Base-by-base conservation (phyloP, 2,797 vertebrate species). In the Oreochromis mossambicus region DNA sequence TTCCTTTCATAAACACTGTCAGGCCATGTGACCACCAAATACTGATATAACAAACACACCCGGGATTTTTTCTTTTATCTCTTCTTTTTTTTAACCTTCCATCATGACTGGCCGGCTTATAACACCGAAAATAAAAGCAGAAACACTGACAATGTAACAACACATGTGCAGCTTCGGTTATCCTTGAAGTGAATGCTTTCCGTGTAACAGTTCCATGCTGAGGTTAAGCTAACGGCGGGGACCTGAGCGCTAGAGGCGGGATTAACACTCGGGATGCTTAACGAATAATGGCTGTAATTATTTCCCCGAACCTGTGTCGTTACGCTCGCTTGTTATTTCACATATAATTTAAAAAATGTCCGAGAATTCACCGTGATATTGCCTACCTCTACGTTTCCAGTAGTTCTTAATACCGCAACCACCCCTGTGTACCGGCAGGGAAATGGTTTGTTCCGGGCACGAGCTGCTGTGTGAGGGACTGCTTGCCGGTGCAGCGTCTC, bases 301-400 rank as follows among this genome's bases (percentile, higher is more conserved):
- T 3, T 4, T 52, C 3, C 2, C 19, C 5, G 0, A 19, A 19
- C 2, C 3, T 13, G 29, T 1, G 3, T 5, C 9, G n/a, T 41
- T 3, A 50, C n/a, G 2, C 8, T 29, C 13, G 3, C 13, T 26
- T 2, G 2, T 2, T 17, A 1, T 7, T 13, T 41, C 19, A 2
- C 2, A 1, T 1, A 7, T 68, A 26, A 36, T 5, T 3, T n/a
- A 36, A 61, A 13, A 55, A 24, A 82, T 5, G 0, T 24, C 3
- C 4, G 7, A 41, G 5, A 83, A 80, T 24, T 52, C 2, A 32
- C 51, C 58, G 36, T 79, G 26, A 10, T 41, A 1, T 17, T 36
- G 46, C 93, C 89, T 94, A 93, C 94, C 94, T 94, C 84, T 7
- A 55, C 61, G 87, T 63, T 83, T 85, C 86, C 84, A 7, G 75